Base-by-base conservation (phyloP, 1,140 invertebrate genomes). In the Schlechtendalia chinensis region DNA sequence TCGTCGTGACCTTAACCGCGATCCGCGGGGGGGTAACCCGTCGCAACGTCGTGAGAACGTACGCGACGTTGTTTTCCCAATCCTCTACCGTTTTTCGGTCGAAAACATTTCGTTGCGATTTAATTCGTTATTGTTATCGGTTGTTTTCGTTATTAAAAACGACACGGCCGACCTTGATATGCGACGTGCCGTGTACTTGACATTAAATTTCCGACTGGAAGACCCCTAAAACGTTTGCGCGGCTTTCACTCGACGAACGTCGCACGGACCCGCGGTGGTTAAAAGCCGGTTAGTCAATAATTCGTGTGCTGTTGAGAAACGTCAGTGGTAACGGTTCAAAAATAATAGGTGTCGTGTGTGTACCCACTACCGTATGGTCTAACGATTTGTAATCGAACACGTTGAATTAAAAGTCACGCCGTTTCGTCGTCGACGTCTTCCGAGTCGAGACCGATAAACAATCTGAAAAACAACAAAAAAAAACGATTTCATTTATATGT, bases 1-100 rank as follows among this genome's bases (percentile, higher is more conserved):
- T n/a, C 22, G 16, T 17, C 67, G 54, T 58, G 72, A 75, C 72
- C 72, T 75, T 75, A 75, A 75, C 72, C 53, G 56, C 32, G 56
- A 27, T 75, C 6, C 59, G 72, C n/a, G 54, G 19, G 29, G 71
- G 72, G 27, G n/a, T n/a, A n/a, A 59, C 27, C 71, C 65, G 45
- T 14, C 69, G 67, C 67, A 69, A 69, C 67, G 45, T 69, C 67
- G 67, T 69, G 67, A 47, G 67, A 69, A 69, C 27, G 47, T 69
- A 24, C 22, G 12, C 32, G n/a, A 69, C n/a, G n/a, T n/a, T n/a
- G n/a, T n/a, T n/a, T n/a, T n/a, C n/a, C n/a, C n/a, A n/a, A n/a
- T n/a, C n/a, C n/a, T n/a, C n/a, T n/a, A n/a, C n/a, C n/a, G n/a
- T n/a, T n/a, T n/a, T n/a, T n/a, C n/a, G n/a, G n/a, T n/a, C n/a